A percentile compares a stretch with the other conserved stretches of the same genome.
Evolutionary conservation across 2,888 invertebrate species (phyloP).

Genomic region (Chrysomela aeneicollis): DNA sequence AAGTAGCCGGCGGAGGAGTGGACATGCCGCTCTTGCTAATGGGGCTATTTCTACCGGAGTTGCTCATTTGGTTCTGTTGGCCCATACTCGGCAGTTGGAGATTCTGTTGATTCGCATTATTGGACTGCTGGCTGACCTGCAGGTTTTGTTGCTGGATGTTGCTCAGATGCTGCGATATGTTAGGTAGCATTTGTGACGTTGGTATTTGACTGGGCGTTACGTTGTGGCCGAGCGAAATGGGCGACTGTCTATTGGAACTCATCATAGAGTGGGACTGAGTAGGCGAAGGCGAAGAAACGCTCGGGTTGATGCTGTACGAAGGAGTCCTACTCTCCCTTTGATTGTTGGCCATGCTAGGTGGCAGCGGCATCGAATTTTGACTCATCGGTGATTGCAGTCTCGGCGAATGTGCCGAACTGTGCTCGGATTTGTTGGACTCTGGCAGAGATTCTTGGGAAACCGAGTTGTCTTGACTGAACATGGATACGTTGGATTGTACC

Average conservation of each 20-base stretch:
- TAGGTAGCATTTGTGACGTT: slow-evolving; percentile 38
- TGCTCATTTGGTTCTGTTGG: slow-evolving; percentile 21
- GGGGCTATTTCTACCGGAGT: slow-evolving; percentile 18
- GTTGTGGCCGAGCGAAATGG: slow-evolving; percentile 30
- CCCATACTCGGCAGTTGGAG: slow-evolving; percentile 7
- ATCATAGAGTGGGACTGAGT: slow-evolving; percentile 42
- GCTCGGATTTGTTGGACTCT: slow-evolving; percentile 51
- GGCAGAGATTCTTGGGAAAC: slow-evolving; percentile 55
- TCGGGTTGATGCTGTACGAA: slow-evolving; percentile 29
- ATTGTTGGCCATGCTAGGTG: slow-evolving; percentile 31
- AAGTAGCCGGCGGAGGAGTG: slow-evolving; percentile 29
- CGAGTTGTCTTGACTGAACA: slow-evolving; percentile 56
- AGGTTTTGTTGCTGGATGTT: slow-evolving; percentile 32
- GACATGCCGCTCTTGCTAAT: slow-evolving; percentile 27
- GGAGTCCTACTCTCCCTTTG: slow-evolving; percentile 34
- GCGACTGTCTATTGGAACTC: slow-evolving; percentile 34
- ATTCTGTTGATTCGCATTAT: background rate
- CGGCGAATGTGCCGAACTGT: slow-evolving; percentile 43
- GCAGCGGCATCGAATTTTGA: slow-evolving; percentile 35
- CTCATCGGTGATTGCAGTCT: slow-evolving; percentile 44
- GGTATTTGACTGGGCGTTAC: slow-evolving; percentile 36
- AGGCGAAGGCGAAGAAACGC: slow-evolving; percentile 36
- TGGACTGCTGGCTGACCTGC: slow-evolving; percentile 22
- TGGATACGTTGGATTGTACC: slow-evolving; percentile 49
- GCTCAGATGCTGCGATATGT: slow-evolving; percentile 38